Evolutionary conservation across 2,888 invertebrate genomes (phyloP).

Genomic region (Dermolepida albohirtum): DNA sequence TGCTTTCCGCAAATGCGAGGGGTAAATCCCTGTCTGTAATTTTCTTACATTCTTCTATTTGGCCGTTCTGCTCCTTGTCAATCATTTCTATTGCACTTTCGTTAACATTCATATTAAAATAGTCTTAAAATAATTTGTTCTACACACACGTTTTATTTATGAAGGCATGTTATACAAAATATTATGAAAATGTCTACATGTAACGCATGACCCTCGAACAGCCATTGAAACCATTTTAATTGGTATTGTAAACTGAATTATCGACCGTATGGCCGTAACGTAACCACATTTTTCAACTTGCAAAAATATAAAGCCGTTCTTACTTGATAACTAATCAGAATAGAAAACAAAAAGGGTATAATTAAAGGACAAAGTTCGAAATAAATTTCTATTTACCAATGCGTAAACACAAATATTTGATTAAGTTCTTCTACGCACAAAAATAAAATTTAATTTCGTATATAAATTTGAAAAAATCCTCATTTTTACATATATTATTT

Average conservation of each 20-base stretch:
- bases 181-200: slow-evolving; percentile 18
- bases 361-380: too few relatives aligned
- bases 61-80: slow-evolving; percentile 47
- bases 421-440: too few relatives aligned
- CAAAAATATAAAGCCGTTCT: too few relatives aligned
- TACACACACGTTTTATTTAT: slow-evolving; percentile 23
- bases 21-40: slow-evolving; percentile 76
- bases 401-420: too few relatives aligned
- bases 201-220: slow-evolving; percentile 30
- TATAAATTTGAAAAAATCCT: too few relatives aligned
- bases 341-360: too few relatives aligned
- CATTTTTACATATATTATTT: too few relatives aligned
- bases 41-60: slow-evolving; percentile 48
- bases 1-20: slow-evolving; percentile 77
- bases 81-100: slow-evolving; percentile 48
- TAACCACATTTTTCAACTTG: too few relatives aligned
- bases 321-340: too few relatives aligned
- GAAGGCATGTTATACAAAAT: slow-evolving; percentile 29
- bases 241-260: slow-evolving; percentile 12
- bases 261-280: slow-evolving; percentile 11
- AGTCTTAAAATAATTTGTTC: slow-evolving; percentile 4
- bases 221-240: slow-evolving; percentile 27
- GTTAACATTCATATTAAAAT: slow-evolving; percentile 23
- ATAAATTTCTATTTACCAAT: too few relatives aligned
- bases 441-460: too few relatives aligned